A percentile compares a stretch with the other conserved stretches of the same genome.
Conservation (phyloP, 2,797 vertebrate species). For the Rallus crepitans region DNA sequence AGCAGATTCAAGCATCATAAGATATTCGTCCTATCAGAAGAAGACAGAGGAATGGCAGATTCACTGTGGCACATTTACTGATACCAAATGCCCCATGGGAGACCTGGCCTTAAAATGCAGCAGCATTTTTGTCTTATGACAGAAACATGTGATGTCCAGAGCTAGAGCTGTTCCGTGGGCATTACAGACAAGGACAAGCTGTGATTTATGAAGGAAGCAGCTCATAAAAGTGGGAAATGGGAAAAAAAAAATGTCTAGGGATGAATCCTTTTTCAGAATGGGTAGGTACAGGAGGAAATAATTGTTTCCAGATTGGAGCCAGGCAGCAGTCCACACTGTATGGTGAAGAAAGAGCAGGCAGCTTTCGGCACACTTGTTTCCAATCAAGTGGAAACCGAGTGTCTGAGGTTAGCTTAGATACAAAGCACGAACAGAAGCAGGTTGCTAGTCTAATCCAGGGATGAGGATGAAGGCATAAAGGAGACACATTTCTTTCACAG, state of each 20-base stretch:
- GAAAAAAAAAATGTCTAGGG: neutral
- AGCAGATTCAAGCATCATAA: neutral
- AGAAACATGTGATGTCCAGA: neutral
- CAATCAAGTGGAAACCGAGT: neutral
- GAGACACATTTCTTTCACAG: neutral
- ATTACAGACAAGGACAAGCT: neutral
- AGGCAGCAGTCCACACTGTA: neutral
- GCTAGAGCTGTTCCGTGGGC: neutral
- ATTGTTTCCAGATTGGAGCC: slow-evolving; percentile 10
- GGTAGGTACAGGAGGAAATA: slow-evolving; percentile 15
- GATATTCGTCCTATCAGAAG: neutral
- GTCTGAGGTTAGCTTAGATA: slow-evolving; percentile 14
- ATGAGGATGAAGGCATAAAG: neutral
- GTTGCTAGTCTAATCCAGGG: neutral
- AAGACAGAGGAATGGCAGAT: neutral
- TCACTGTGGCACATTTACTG: neutral
- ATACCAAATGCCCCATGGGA: neutral
- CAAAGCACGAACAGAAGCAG: neutral
- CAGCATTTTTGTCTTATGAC: neutral
- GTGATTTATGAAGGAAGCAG: neutral
- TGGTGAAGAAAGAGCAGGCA: neutral
- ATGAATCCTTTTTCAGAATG: neutral
- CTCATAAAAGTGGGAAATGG: neutral
- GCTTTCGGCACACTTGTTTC: slow-evolving; percentile 15
- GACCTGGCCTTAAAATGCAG: neutral